These are phyloP conservation scores for Augochlorella aurata DNA, from an alignment of 2,888 invertebrate species.

Conservation along the genomic window DNA sequence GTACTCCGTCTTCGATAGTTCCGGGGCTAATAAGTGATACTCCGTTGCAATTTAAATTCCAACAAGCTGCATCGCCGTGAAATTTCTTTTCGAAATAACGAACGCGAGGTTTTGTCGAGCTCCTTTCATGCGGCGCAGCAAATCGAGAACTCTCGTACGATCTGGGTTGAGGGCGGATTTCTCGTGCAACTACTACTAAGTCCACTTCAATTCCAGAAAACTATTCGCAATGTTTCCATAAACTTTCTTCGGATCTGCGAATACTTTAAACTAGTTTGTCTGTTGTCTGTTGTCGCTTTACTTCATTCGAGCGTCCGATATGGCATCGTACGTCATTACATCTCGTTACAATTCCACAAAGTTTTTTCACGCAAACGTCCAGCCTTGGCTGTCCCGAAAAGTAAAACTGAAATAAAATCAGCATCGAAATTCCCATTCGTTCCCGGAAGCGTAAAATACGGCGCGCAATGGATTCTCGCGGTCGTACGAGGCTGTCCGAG, in stretches of 20 bases:
- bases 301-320: too few relatives aligned
- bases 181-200: not conserved
- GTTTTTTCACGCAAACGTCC: not conserved
- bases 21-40: slow-evolving; percentile 25
- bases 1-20: slow-evolving; percentile 5
- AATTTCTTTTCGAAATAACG: slow-evolving; percentile 1
- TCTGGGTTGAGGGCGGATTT: not conserved
- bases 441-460: not conserved
- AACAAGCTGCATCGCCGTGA: slow-evolving; percentile 9
- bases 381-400: not conserved
- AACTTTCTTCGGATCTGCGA: not conserved
- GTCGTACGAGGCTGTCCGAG: not conserved
- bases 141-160: not conserved
- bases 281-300: too few relatives aligned
- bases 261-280: too few relatives aligned
- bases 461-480: not conserved
- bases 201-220: not conserved
- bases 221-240: not conserved
- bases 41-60: slow-evolving; percentile 8
- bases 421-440: not conserved
- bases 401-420: not conserved
- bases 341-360: too few relatives aligned
- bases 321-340: not conserved
- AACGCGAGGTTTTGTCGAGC: not conserved
- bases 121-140: not conserved